Conservation (phyloP, 1,140 invertebrate species). For the Zophobas morio region DNA sequence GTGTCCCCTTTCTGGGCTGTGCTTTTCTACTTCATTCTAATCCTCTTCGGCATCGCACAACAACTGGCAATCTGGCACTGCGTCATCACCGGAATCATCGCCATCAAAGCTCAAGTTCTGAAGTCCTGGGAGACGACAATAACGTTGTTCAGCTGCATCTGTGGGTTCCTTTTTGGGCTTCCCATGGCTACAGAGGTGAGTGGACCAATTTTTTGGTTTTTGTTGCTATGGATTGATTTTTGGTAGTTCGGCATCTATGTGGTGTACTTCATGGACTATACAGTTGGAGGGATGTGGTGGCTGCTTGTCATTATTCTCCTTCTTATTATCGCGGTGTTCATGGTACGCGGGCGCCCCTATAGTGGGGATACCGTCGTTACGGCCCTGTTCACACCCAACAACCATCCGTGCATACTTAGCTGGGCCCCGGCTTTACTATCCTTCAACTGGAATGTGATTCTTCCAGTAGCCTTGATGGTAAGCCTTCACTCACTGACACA, state of each 20-base stretch:
- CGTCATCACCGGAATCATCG: constrained; percentile 85
- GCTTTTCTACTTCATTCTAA: constrained; percentile 87
- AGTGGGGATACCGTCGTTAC: constrained; percentile 86
- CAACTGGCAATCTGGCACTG: constrained; percentile 80
- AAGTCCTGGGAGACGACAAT: constrained; percentile 88
- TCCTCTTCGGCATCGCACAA: constrained; percentile 89
- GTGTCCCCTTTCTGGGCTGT: constrained; percentile 89
- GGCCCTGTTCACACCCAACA: constrained; percentile 74
- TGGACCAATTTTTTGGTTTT: constrained; percentile 44
- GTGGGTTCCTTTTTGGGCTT: constrained; percentile 88
- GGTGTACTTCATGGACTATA: constrained; percentile 88
- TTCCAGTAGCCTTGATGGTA: constrained; percentile 85
- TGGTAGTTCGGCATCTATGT: constrained; percentile 86
- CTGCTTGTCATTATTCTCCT: constrained; percentile 84
- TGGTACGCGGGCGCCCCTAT: constrained; percentile 87
- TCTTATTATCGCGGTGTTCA: constrained; percentile 84
- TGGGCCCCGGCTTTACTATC: constrained; percentile 81
- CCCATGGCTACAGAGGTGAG: constrained; percentile 90
- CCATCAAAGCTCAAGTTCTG: constrained; percentile 80
- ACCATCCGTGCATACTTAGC: constrained; percentile 70
- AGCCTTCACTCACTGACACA: constrained; percentile 50
- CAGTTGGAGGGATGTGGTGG: constrained; percentile 88
- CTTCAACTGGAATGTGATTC: constrained; percentile 90
- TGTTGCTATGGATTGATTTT: constrained; percentile 45
- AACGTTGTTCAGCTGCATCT: constrained; percentile 87